Base-by-base conservation (phyloP, 2,797 vertebrate species). In the Argentina silus region DNA sequence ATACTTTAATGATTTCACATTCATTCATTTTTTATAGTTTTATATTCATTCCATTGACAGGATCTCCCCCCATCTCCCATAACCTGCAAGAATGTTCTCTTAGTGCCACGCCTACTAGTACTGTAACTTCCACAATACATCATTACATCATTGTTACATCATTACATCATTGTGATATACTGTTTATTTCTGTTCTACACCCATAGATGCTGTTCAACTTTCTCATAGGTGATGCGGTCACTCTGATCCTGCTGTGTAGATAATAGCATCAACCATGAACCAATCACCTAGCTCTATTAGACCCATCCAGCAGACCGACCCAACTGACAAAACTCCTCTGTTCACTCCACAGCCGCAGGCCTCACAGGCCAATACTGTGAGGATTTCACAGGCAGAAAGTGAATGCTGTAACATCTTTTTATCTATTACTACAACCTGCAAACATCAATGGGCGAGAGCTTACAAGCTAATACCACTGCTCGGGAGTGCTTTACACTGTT, bases 391-490 rank as follows among this genome's bases (percentile, higher is more conserved):
- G 69, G 74, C 68, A 65, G 67, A 73, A 79, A 48, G 56, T 63
- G 27, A 53, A 60, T 48, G 44, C 36, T 44, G 65, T 81, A 86
- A 78, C 73, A 51, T 73, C 2, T 21, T 84, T 87, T 87, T 77
- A 87, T 90, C 82, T 88, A 85, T 66, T 81, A 88, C 77, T 86
- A 85, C 81, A 87, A 88, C 81, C 82, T 83, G 76, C 81, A 36
- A 85, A 88, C 83, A 88, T 92, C 88, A 90, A 86, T 88, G 81
- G 81, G 80, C 44, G 72, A 72, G 67, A 85, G 83, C 78, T 87
- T 84, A 79, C 79, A 84, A 83, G 53, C 72, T 84, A 90, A 89
- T 84, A 80, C 82, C 79, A 74, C 80, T 83, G 83, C 86, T 11
- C 84, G 86, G 65, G 44, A 81, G 82, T 17, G 15, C 67, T 81